Conservation (phyloP, 2,888 invertebrate species). For the Axea sp. region DNA sequence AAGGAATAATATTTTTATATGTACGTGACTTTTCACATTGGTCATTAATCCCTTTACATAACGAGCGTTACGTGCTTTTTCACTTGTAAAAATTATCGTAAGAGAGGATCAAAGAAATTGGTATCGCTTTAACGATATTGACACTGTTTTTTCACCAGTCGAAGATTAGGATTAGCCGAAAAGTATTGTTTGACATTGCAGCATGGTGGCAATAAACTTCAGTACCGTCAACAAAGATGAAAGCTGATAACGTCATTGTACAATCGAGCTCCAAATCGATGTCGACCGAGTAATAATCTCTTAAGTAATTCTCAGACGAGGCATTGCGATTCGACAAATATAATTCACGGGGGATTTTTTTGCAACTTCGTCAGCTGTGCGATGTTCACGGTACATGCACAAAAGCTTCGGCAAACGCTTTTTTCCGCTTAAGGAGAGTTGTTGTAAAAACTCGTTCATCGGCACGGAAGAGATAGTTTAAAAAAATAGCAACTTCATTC, state of each 20-base stretch:
- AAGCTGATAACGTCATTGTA: constrained; percentile 24
- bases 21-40: too few species aligned
- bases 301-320: constrained; percentile 1
- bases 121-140: constrained; percentile 30
- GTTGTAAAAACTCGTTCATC: constrained; percentile 31
- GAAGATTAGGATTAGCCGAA: constrained; percentile 34
- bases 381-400: constrained; percentile 26
- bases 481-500: constrained; percentile 25
- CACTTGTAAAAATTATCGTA: constrained; percentile 16
- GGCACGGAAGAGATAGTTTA: constrained; percentile 25
- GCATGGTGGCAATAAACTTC: constrained; percentile 10
- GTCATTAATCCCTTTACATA: constrained; percentile 48
- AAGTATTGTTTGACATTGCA: constrained; percentile 23
- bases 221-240: constrained; percentile 10
- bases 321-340: constrained; percentile 6
- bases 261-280: not conserved
- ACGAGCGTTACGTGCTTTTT: constrained; percentile 43
- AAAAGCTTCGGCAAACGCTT: constrained; percentile 31
- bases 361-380: constrained; percentile 18
- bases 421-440: constrained; percentile 41
- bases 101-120: constrained; percentile 31
- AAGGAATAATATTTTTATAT: too few species aligned
- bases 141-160: constrained; percentile 11
- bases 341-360: constrained; percentile 1
- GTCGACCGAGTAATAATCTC: constrained; percentile 12